A percentile compares a stretch with the other conserved stretches of the same genome.
Conservation (phyloP, 2,113 vertebrate genomes). For the Heloderma charlesbogerti region DNA sequence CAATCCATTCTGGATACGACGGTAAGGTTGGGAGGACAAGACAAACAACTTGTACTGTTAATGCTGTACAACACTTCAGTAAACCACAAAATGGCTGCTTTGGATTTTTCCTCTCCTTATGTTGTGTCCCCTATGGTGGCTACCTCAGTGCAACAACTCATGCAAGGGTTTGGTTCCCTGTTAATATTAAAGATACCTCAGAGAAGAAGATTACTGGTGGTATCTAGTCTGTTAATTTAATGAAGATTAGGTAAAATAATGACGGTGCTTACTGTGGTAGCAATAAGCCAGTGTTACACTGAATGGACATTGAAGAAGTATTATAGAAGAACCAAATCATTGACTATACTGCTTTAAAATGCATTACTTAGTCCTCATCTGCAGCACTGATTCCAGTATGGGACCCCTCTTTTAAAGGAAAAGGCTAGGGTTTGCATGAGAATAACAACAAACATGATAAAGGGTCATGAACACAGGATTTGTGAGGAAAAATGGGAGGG, state of each 20-base stretch:
- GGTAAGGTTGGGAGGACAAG: no score
- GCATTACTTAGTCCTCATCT: neutral
- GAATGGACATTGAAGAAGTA: neutral
- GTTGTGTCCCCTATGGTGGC: neutral
- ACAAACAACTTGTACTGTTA: neutral
- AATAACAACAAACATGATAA: constrained; percentile 9
- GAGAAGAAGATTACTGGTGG: neutral
- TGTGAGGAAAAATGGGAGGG: neutral
- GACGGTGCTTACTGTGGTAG: neutral
- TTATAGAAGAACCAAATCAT: neutral
- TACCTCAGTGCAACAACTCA: no score
- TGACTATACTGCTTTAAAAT: neutral
- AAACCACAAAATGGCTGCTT: neutral
- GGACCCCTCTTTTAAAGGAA: neutral
- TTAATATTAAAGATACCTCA: neutral
- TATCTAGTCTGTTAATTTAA: neutral
- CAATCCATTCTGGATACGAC: neutral
- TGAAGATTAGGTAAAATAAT: constrained; percentile 41
- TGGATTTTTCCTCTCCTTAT: no score
- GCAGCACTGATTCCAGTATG: neutral
- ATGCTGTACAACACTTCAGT: neutral
- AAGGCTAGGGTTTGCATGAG: neutral
- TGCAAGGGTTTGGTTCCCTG: neutral
- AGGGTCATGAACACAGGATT: neutral
- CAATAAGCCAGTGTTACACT: neutral